Evolutionary conservation across 2,797 vertebrate species (phyloP).

Genomic region (Varecia variegata): DNA sequence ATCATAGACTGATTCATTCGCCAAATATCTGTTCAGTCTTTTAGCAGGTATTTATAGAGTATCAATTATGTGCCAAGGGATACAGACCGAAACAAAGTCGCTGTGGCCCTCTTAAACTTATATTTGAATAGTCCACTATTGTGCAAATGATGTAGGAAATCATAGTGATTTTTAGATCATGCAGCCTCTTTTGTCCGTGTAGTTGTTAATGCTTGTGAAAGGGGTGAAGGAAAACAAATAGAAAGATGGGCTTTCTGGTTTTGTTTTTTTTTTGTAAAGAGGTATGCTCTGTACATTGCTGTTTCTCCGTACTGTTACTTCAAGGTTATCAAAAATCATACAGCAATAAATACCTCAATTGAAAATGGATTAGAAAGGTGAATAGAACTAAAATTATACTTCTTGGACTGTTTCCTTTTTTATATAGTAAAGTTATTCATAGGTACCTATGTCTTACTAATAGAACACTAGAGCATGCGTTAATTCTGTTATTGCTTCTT

Average conservation of each 20-base stretch:
- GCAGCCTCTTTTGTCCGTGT: neutral
- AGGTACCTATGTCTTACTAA: neutral
- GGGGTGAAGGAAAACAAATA: neutral
- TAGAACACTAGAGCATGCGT: neutral
- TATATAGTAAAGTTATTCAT: neutral
- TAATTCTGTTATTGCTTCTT: neutral
- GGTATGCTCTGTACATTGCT: neutral
- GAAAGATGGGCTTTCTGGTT: neutral
- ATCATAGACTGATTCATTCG: neutral
- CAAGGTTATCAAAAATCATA: neutral
- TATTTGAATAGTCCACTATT: neutral
- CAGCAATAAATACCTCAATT: neutral
- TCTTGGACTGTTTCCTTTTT: neutral
- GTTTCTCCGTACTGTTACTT: neutral
- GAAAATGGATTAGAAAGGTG: neutral
- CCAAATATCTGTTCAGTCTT: neutral
- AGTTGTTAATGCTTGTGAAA: conserved; percentile 22
- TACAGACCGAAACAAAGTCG: conserved; percentile 3
- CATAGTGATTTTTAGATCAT: conserved; percentile 34
- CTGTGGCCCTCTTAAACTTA: neutral
- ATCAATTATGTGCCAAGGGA: neutral
- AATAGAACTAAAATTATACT: neutral
- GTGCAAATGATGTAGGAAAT: neutral
- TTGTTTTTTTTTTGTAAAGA: neutral
- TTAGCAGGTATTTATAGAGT: conserved; percentile 11